A percentile compares a stretch with the other conserved stretches of the same genome.
phyloP scores from a whole-genome alignment of 2,888 invertebrate species.

The Nezara viridula region DNA sequence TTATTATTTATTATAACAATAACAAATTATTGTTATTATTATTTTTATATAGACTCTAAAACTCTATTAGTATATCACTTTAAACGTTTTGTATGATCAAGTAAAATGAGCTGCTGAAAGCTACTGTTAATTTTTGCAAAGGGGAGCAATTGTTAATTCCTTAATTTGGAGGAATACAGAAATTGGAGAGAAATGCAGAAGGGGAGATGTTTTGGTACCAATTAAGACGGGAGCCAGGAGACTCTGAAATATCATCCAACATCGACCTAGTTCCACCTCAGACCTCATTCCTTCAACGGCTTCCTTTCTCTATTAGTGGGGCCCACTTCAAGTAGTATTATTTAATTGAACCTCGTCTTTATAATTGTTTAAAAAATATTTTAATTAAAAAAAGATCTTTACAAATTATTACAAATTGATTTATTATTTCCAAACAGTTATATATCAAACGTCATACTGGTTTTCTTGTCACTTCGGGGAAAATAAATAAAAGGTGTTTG shows the following conservation, averaged over 20 bases:
- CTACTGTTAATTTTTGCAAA: not conserved
- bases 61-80: too few species aligned
- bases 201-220: not conserved
- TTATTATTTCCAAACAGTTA: too few species aligned
- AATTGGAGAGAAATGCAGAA: not conserved
- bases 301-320: slow-evolving; percentile 2
- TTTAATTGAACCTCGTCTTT: slow-evolving; percentile 15
- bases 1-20: too few species aligned
- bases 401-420: too few species aligned
- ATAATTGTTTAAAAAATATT: too few species aligned
- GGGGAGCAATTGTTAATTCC: not conserved
- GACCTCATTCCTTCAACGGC: slow-evolving; percentile 19
- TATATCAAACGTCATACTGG: too few species aligned
- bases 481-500: too few species aligned
- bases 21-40: too few species aligned
- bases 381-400: too few species aligned
- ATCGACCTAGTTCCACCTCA: slow-evolving; percentile 22
- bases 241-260: slow-evolving; percentile 38
- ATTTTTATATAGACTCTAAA: too few species aligned
- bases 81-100: not conserved
- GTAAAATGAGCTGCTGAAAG: not conserved
- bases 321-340: slow-evolving; percentile 13
- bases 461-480: too few species aligned
- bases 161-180: not conserved
- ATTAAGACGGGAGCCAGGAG: not conserved